Base-by-base conservation (phyloP, 2,113 vertebrate genomes). In the Burhinus bistriatus region DNA sequence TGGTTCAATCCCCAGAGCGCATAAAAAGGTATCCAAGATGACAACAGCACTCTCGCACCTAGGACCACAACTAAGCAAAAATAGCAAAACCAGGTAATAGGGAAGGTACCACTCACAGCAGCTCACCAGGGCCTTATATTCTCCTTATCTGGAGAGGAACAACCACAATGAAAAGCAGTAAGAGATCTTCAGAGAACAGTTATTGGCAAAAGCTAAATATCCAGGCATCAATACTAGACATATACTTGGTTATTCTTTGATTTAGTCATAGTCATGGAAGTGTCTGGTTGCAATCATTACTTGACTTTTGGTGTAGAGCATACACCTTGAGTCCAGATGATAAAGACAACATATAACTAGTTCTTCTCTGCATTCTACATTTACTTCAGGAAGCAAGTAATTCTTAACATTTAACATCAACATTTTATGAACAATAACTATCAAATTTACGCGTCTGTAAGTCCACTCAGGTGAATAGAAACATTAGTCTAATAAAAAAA, bases 71-170 rank as follows among this genome's bases (percentile, higher is more conserved):
- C 4, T 19, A 64, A 38, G 22, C 18, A 71, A 89, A 84, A 84
- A 6, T 0, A 84, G 30, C 25, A 36, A 69, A 64, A 32, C 1
- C 34, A 30, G 30, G 6, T 14, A 69, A 45, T 1, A 66, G 15
- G 12, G n/a, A 13, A 38, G 8, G 19, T 44, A 65, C 11, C 4
- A 9, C 26, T n/a, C 62, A 73, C 4, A 44, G 52, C 8, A 83
- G 9, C 38, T 11, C 36, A 58, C 5, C 45, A 78, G 17, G 11
- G 8, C 6, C 8, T 11, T 40, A 6, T 29, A 34, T 38, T 47
- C 20, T 68, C 29, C 17, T 82, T 59, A 36, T 51, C 23, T 66
- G 26, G 3, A 84, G 32, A 64, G 29, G 3, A 85, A 64, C 0
- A 1, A 42, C 36, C 29, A 2, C 2, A 4, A 45, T 45, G 9